Percentiles rank a stretch among this genome's conserved stretches.
Conservation (phyloP, 2,888 invertebrate genomes). For the Mythimna ferrago region DNA sequence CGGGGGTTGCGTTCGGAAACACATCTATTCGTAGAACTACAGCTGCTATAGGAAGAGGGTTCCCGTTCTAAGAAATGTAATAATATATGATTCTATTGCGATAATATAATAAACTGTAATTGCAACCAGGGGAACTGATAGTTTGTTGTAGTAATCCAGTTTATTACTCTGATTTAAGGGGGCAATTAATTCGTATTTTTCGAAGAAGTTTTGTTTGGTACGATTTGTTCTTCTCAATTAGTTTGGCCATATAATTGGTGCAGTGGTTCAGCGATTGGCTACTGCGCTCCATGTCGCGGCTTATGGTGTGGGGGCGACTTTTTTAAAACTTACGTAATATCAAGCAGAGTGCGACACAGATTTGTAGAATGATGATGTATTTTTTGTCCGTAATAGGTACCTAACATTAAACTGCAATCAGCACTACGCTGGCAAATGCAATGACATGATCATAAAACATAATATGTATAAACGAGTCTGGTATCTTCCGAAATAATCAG, state of each 20-base stretch:
- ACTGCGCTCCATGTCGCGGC: too few relatives aligned
- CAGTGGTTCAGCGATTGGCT: too few relatives aligned
- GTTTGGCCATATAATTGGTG: too few relatives aligned
- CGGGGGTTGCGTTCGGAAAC: conserved; percentile 62
- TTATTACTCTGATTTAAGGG: conserved; percentile 17
- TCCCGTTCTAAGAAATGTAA: conserved; percentile 74
- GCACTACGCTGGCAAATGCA: too few relatives aligned
- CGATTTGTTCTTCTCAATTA: background rate
- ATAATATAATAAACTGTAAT: conserved; percentile 48
- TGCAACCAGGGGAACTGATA: conserved; percentile 18
- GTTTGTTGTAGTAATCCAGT: background rate
- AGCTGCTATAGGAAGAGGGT: conserved; percentile 71
- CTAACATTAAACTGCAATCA: too few relatives aligned
- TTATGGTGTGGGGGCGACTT: too few relatives aligned
- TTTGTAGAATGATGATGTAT: too few relatives aligned
- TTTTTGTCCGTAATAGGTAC: too few relatives aligned
- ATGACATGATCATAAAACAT: too few relatives aligned
- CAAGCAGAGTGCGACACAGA: too few relatives aligned
- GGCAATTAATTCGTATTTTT: background rate
- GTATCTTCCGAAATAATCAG: background rate
- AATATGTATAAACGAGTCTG: too few relatives aligned
- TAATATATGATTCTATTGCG: conserved; percentile 60
- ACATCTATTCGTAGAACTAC: conserved; percentile 75
- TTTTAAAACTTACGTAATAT: too few relatives aligned
- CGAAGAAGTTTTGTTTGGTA: background rate